Evolutionary conservation across 1,140 invertebrate genomes (phyloP).

Genomic region (Hypothenemus hampei): DNA sequence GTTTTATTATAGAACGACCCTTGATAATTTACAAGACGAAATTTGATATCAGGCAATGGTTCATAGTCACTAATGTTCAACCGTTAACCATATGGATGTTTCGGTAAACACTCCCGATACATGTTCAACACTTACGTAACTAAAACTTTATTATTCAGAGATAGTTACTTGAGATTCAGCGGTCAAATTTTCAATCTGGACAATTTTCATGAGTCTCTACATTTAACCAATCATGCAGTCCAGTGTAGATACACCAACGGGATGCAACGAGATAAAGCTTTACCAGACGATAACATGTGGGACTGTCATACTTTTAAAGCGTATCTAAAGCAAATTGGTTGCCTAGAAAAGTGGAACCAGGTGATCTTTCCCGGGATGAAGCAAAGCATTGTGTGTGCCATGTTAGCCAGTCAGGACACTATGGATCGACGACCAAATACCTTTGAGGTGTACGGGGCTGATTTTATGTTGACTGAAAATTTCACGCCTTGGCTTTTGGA

Average conservation of each 20-base stretch:
- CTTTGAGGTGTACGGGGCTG: constrained; percentile 90
- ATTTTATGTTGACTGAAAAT: constrained; percentile 88
- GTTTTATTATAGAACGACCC: constrained; percentile 64
- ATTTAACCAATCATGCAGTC: constrained; percentile 90
- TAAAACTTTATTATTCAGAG: no score
- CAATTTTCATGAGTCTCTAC: constrained; percentile 90
- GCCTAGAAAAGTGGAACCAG: constrained; percentile 69
- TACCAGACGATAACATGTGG: constrained; percentile 86
- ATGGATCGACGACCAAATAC: constrained; percentile 84
- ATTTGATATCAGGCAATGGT: constrained; percentile 92
- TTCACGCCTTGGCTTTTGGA: constrained; percentile 89
- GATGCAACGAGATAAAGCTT: constrained; percentile 62
- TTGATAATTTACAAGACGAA: constrained; percentile 86
- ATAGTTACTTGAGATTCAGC: constrained; percentile 89
- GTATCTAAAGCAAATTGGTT: constrained; percentile 66
- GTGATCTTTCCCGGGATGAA: constrained; percentile 63
- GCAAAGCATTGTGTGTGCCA: constrained; percentile 78
- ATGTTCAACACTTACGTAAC: neutral
- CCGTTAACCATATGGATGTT: constrained; percentile 92
- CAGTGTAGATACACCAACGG: constrained; percentile 87
- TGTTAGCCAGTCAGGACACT: constrained; percentile 78
- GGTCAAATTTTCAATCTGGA: constrained; percentile 83
- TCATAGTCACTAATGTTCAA: constrained; percentile 83
- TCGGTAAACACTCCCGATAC: constrained; percentile 51
- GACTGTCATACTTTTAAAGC: constrained; percentile 73